These are phyloP conservation scores for Stenolophus ochropezus DNA, from an alignment of 2,888 invertebrate species.

Conservation along the genomic window DNA sequence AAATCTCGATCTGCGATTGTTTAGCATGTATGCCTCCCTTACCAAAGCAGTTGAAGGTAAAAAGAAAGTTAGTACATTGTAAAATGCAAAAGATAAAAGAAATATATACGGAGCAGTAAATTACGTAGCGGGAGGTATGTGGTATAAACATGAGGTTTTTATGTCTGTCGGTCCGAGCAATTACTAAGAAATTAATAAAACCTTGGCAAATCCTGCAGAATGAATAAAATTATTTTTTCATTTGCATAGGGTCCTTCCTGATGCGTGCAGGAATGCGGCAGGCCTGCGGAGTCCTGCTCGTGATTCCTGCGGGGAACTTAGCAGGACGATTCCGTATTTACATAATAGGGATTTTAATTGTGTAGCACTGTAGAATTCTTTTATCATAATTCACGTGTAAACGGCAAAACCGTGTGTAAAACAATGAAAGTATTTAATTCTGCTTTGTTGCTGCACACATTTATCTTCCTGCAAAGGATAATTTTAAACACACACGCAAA, in stretches of 20 bases:
- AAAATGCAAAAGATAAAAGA: no score
- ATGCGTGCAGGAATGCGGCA: slow-evolving; percentile 42
- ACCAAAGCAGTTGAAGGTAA: no score
- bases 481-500: slow-evolving; percentile 52
- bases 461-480: slow-evolving; percentile 50
- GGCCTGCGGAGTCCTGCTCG: not conserved
- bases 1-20: no score
- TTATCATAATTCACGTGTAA: slow-evolving; percentile 69
- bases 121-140: no score
- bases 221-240: slow-evolving; percentile 36
- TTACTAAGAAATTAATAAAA: slow-evolving; percentile 45
- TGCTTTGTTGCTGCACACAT: slow-evolving; percentile 54
- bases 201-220: not conserved
- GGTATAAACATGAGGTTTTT: no score
- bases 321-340: slow-evolving; percentile 64
- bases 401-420: slow-evolving; percentile 67
- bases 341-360: slow-evolving; percentile 67
- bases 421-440: slow-evolving; percentile 67
- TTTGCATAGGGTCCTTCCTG: slow-evolving; percentile 36
- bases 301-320: not conserved
- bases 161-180: no score
- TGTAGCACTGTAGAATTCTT: slow-evolving; percentile 68
- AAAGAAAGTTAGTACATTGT: no score
- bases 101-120: no score
- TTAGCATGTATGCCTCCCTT: no score